phyloP scores from a whole-genome alignment of 2,888 invertebrate genomes.

The Cheilosia vernalis region DNA sequence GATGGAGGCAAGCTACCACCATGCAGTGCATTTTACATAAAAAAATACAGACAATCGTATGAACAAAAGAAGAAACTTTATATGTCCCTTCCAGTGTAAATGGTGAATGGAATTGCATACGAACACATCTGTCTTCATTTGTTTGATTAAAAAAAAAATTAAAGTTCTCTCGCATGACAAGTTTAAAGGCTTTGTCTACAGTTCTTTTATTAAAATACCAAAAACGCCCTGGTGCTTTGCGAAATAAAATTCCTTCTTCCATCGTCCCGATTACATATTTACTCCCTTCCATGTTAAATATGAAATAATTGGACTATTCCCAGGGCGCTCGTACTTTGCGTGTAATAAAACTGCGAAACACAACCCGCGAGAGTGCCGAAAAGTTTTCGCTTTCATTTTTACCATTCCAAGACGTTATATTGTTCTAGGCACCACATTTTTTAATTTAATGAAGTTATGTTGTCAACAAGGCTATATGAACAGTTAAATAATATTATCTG shows the following conservation, averaged over 20 bases:
- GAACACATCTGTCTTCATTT: too few relatives aligned
- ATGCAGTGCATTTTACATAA: too few relatives aligned
- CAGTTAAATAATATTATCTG: background rate
- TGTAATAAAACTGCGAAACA: slow-evolving; percentile 15
- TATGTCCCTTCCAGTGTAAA: too few relatives aligned
- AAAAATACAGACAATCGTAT: too few relatives aligned
- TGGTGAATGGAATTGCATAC: too few relatives aligned
- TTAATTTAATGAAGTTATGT: slow-evolving; percentile 12
- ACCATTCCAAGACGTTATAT: background rate
- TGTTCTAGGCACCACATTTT: background rate
- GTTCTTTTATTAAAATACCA: background rate
- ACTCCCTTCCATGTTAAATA: slow-evolving; percentile 1
- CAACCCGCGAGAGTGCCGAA: slow-evolving; percentile 2
- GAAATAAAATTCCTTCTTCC: background rate
- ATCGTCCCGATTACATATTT: background rate
- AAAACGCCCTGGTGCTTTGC: background rate
- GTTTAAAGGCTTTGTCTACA: too few relatives aligned
- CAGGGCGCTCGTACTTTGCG: background rate
- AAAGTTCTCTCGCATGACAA: too few relatives aligned
- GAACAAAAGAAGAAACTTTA: too few relatives aligned
- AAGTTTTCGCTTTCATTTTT: background rate
- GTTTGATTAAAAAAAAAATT: too few relatives aligned
- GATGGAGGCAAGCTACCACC: background rate
- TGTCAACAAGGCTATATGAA: slow-evolving; percentile 8
- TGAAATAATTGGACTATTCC: slow-evolving; percentile 9